phyloP scores from a whole-genome alignment of 2,888 invertebrate genomes.

The Diarsia mendica region DNA sequence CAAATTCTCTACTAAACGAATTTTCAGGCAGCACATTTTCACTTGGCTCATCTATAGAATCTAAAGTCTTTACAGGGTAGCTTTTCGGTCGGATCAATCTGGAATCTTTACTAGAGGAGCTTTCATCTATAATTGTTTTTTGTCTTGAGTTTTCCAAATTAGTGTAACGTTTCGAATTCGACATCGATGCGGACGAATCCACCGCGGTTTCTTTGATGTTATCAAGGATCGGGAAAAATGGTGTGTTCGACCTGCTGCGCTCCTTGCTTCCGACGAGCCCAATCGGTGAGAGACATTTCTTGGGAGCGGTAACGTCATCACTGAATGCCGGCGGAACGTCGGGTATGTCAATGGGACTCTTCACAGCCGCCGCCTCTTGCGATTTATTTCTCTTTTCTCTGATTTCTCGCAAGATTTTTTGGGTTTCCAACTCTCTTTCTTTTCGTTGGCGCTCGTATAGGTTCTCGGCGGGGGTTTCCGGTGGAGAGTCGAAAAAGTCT shows the following conservation, averaged over 20 bases:
- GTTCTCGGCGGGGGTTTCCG: slow-evolving; percentile 92
- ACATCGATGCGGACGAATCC: slow-evolving; percentile 72
- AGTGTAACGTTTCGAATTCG: slow-evolving; percentile 65
- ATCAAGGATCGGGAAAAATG: slow-evolving; percentile 88
- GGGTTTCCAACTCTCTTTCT: slow-evolving; percentile 92
- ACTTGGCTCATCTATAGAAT: slow-evolving; percentile 76
- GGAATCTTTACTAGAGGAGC: slow-evolving; percentile 79
- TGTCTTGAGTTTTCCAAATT: slow-evolving; percentile 67
- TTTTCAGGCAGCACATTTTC: slow-evolving; percentile 71
- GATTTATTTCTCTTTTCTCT: slow-evolving; percentile 90
- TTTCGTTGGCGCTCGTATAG: slow-evolving; percentile 91
- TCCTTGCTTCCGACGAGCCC: slow-evolving; percentile 79
- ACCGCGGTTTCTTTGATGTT: slow-evolving; percentile 85
- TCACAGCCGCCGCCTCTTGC: slow-evolving; percentile 75
- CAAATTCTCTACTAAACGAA: slow-evolving; percentile 70
- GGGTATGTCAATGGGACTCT: slow-evolving; percentile 74
- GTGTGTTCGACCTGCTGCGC: slow-evolving; percentile 86
- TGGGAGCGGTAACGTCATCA: slow-evolving; percentile 71
- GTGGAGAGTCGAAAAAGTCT: slow-evolving; percentile 93
- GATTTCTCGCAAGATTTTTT: slow-evolving; percentile 92
- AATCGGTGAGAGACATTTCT: slow-evolving; percentile 83
- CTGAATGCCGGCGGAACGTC: slow-evolving; percentile 72
- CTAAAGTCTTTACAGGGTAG: slow-evolving; percentile 88
- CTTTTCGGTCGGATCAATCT: slow-evolving; percentile 90
- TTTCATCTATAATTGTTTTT: slow-evolving; percentile 75